Conservation (phyloP, 2,113 vertebrate species). For the Rhineura floridana region DNA sequence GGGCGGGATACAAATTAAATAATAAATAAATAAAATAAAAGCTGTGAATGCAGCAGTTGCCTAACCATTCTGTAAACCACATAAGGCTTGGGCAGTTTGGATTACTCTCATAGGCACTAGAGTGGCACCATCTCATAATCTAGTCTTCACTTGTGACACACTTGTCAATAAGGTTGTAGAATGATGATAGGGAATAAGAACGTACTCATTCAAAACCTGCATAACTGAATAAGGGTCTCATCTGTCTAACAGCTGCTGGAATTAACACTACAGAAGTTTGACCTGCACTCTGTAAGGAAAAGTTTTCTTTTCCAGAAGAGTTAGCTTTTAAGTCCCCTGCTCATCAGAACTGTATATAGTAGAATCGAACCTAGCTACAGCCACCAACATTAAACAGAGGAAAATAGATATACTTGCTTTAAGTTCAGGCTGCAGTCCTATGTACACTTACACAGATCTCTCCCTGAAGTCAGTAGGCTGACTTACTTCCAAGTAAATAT, state of each 20-base stretch:
- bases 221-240: not conserved
- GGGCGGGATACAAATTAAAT: too few relatives aligned
- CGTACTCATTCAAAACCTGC: slow-evolving; percentile 58
- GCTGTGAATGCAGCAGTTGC: too few relatives aligned
- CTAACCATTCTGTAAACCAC: too few relatives aligned
- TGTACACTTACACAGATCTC: not conserved
- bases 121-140: not conserved
- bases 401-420: not conserved
- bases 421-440: not conserved
- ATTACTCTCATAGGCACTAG: not conserved
- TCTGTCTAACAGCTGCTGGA: not conserved
- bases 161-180: not conserved
- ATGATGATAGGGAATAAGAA: not conserved
- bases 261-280: not conserved
- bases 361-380: not conserved
- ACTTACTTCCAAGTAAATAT: not conserved
- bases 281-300: not conserved
- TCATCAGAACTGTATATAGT: not conserved
- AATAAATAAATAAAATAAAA: too few relatives aligned
- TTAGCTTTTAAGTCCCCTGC: not conserved
- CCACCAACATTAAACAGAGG: not conserved
- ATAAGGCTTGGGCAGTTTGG: too few relatives aligned
- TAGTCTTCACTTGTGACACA: not conserved
- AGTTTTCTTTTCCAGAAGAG: not conserved
- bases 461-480: not conserved